These are phyloP conservation scores for Heliangelus exortis DNA, from an alignment of 2,797 vertebrate genomes.

Conservation along the genomic window DNA sequence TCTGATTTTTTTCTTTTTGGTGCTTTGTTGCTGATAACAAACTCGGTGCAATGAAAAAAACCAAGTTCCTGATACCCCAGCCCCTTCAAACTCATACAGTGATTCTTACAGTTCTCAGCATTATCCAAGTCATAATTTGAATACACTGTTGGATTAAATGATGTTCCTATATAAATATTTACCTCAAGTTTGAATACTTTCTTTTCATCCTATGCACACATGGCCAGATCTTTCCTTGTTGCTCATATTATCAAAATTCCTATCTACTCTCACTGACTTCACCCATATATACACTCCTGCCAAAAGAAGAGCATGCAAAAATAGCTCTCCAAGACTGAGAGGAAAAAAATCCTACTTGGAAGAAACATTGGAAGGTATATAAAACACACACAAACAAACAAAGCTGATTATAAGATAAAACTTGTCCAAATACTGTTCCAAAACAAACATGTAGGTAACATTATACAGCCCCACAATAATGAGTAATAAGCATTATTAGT, in stretches of 20 bases:
- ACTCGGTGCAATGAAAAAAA: not conserved
- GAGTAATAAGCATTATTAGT: not conserved
- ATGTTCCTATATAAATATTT: not conserved
- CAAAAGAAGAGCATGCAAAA: not conserved
- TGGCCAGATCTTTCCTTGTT: not conserved
- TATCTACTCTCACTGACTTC: not conserved
- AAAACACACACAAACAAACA: not conserved
- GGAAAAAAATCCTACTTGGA: not conserved
- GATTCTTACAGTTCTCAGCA: not conserved
- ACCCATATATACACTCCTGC: not conserved
- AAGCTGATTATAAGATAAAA: not conserved
- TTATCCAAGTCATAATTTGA: not conserved
- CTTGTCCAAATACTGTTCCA: not conserved
- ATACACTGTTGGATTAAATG: not conserved
- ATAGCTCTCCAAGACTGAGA: fast-evolving
- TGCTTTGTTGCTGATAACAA: not conserved
- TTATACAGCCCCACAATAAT: not conserved
- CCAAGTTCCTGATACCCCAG: not conserved
- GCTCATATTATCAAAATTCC: not conserved
- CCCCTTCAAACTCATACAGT: not conserved
- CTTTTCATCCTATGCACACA: not conserved
- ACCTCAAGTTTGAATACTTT: not conserved
- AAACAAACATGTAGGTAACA: not conserved
- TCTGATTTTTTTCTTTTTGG: not conserved
- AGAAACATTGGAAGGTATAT: not conserved